Evolutionary conservation across 1,140 invertebrate species (phyloP).

Genomic region (Heterodera schachtii): DNA sequence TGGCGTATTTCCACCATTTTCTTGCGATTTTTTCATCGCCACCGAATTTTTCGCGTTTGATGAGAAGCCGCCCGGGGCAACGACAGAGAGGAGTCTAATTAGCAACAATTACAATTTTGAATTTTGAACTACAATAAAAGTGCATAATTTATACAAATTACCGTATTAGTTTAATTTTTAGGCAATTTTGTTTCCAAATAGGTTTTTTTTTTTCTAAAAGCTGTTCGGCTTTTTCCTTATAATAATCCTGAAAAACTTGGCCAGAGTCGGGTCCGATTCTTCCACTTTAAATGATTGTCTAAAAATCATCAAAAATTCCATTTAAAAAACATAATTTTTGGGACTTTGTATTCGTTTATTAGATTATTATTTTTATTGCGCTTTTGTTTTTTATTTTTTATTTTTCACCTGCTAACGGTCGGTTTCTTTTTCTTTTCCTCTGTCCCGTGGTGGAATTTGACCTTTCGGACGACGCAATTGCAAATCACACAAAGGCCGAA

Average conservation of each 20-base stretch:
- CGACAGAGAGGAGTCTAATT: not conserved
- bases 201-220: too few relatives aligned
- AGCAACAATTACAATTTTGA: not conserved
- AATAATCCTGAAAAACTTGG: too few relatives aligned
- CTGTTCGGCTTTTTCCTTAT: too few relatives aligned
- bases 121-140: not conserved
- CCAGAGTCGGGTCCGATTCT: too few relatives aligned
- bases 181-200: too few relatives aligned
- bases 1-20: not conserved
- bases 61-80: slow-evolving; percentile 7
- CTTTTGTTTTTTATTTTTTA: not conserved
- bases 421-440: slow-evolving; percentile 26
- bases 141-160: too few relatives aligned
- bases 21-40: not conserved
- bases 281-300: too few relatives aligned
- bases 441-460: slow-evolving; percentile 15
- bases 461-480: slow-evolving; percentile 11
- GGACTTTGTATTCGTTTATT: too few relatives aligned
- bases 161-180: too few relatives aligned
- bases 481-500: slow-evolving; percentile 39
- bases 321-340: too few relatives aligned
- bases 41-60: slow-evolving; percentile 7
- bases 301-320: too few relatives aligned
- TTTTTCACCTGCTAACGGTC: not conserved
- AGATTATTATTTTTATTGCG: too few relatives aligned